Conservation (phyloP, 2,113 vertebrate genomes). For the Anolis carolinensis region DNA sequence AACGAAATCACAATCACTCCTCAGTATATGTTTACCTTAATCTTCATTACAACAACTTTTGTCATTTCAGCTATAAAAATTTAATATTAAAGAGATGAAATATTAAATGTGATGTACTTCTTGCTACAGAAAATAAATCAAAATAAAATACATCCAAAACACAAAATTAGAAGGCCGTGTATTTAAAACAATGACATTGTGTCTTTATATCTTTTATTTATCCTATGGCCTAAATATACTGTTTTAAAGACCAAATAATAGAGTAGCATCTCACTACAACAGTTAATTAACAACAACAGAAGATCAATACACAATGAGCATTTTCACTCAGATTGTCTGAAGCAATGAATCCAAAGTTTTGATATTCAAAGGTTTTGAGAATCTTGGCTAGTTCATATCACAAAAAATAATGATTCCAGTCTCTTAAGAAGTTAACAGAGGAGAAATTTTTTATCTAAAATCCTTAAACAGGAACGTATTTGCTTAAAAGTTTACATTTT, state of each 20-base stretch:
- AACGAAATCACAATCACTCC: neutral
- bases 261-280: neutral
- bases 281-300: neutral
- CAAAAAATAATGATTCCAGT: neutral
- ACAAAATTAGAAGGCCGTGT: neutral
- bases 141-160: neutral
- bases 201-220: neutral
- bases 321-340: neutral
- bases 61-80: neutral
- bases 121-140: neutral
- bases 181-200: neutral
- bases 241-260: neutral
- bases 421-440: neutral
- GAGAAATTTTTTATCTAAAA: neutral
- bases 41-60: neutral
- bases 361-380: neutral
- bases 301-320: neutral
- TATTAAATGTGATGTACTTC: neutral
- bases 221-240: neutral
- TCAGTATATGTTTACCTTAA: neutral
- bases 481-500: neutral
- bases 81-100: constrained; percentile 16
- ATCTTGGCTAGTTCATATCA: neutral
- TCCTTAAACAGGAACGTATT: neutral
- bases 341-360: neutral